phyloP scores from a whole-genome alignment of 2,113 vertebrate genomes.

The Paramormyrops kingsleyae region DNA sequence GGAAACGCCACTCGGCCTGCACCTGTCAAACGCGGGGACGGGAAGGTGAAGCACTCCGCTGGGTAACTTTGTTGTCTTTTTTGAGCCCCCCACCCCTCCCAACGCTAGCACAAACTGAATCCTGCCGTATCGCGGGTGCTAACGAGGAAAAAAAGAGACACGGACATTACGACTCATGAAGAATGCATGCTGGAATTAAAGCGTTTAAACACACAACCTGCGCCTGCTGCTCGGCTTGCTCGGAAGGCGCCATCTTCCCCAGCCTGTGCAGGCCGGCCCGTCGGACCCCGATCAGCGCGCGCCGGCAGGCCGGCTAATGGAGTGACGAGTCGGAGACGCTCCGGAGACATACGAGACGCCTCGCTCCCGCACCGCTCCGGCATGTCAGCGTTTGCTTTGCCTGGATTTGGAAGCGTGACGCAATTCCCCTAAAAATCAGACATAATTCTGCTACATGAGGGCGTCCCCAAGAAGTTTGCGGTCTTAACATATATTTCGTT shows the following conservation, averaged over 20 bases:
- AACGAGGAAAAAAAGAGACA: not conserved
- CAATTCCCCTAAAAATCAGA: not conserved
- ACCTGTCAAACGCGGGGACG: slow-evolving; percentile 27
- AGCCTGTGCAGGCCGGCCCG: slow-evolving; percentile 25
- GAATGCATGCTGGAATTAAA: not conserved
- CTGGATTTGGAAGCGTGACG: not conserved
- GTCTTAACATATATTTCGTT: not conserved
- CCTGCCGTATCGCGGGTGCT: not conserved
- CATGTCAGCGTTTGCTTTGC: not conserved
- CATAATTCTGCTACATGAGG: not conserved
- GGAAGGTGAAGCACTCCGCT: slow-evolving; percentile 15
- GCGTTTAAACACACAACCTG: slow-evolving; percentile 46
- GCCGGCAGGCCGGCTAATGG: slow-evolving; percentile 24
- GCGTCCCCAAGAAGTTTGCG: not conserved
- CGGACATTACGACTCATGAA: not conserved
- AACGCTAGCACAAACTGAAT: slow-evolving; percentile 25
- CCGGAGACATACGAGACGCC: not conserved
- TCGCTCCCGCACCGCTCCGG: not conserved
- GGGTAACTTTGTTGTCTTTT: slow-evolving; percentile 37
- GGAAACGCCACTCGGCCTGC: slow-evolving; percentile 5
- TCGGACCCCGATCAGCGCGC: slow-evolving; percentile 41
- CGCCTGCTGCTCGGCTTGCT: slow-evolving; percentile 50
- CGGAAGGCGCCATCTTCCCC: slow-evolving; percentile 63
- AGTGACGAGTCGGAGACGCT: not conserved
- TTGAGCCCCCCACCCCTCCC: not conserved